Evolutionary conservation across 2,113 vertebrate species (phyloP).

Genomic region (Galemys pyrenaicus): DNA sequence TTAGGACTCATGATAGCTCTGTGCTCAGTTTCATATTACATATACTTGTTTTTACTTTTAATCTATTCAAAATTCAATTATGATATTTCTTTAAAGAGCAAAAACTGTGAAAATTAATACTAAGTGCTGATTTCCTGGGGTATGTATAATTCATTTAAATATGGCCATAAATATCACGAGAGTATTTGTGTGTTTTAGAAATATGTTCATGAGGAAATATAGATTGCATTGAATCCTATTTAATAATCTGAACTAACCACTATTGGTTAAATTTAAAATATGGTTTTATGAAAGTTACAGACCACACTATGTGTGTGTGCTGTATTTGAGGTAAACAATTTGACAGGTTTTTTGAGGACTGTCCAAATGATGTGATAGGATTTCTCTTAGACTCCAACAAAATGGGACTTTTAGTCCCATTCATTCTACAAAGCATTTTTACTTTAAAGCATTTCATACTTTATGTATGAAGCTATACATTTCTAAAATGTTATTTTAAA

Average conservation of each 20-base stretch:
- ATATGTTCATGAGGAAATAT: neutral
- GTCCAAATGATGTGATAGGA: neutral
- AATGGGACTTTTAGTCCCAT: neutral
- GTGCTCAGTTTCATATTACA: neutral
- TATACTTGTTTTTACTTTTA: neutral
- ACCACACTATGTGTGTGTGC: neutral
- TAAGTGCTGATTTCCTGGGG: neutral
- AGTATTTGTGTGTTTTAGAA: neutral
- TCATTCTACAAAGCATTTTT: neutral
- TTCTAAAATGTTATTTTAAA: neutral
- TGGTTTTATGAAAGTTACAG: neutral
- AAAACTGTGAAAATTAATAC: neutral
- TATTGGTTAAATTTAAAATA: neutral
- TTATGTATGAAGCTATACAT: neutral
- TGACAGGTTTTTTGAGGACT: neutral
- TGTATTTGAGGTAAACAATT: neutral
- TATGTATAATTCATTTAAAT: neutral
- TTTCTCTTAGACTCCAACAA: neutral
- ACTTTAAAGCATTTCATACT: neutral
- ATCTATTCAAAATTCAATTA: neutral
- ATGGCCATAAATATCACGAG: neutral
- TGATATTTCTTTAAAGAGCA: neutral
- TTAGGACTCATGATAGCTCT: neutral
- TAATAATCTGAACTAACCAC: neutral
- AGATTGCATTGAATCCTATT: neutral